Conservation (phyloP, 2,113 vertebrate genomes). For the Turdus rufiventris region DNA sequence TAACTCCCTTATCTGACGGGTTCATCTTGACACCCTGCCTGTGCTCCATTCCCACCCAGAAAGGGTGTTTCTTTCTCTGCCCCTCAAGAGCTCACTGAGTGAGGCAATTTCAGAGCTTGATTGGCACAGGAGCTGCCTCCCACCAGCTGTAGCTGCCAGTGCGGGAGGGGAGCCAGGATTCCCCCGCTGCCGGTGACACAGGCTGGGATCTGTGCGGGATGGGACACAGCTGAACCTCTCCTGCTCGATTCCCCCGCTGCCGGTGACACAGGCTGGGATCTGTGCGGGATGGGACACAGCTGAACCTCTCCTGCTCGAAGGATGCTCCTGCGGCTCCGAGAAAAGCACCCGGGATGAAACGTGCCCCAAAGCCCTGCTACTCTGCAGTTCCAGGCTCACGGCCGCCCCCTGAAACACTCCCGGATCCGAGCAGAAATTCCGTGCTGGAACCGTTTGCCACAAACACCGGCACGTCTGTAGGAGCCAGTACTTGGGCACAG, state of each 20-base stretch:
- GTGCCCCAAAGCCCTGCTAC: accelerated
- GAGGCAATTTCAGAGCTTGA: not conserved
- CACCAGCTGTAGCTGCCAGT: not conserved
- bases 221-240: not conserved
- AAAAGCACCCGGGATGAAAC: accelerated
- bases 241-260: accelerated
- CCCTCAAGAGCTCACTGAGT: not conserved
- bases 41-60: accelerated
- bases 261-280: accelerated
- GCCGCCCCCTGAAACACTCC: not conserved
- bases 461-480: accelerated
- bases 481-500: accelerated
- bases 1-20: no score
- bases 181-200: accelerated
- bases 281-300: accelerated
- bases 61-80: not conserved
- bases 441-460: accelerated
- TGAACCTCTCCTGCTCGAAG: accelerated
- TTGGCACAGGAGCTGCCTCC: not conserved
- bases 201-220: accelerated
- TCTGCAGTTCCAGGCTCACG: accelerated
- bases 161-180: accelerated
- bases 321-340: accelerated
- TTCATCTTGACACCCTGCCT: not conserved
- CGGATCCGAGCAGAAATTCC: accelerated